Conservation (phyloP, 2,113 vertebrate genomes). For the Ctenomys sociabilis region DNA sequence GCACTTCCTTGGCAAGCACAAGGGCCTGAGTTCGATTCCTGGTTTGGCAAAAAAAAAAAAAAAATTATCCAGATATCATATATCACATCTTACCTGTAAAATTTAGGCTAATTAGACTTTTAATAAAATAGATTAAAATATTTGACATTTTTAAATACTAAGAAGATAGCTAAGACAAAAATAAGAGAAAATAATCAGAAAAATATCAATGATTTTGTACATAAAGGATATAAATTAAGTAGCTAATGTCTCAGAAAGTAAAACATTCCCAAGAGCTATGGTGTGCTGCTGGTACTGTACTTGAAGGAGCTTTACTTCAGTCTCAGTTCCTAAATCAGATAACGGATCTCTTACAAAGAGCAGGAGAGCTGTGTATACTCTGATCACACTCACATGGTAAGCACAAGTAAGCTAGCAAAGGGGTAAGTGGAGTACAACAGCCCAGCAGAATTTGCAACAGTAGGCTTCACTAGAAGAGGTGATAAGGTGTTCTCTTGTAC, state of each 20-base stretch:
- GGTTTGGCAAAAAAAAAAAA: no score
- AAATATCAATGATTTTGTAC: constrained; percentile 39
- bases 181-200: background rate
- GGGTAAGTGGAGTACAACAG: background rate
- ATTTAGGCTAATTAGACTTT: constrained; percentile 41
- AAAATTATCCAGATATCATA: background rate
- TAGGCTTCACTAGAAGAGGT: background rate
- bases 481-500: background rate
- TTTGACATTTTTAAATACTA: constrained; percentile 17
- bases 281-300: background rate
- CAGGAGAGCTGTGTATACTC: background rate
- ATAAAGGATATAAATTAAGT: constrained; percentile 46
- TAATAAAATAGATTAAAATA: constrained; percentile 28
- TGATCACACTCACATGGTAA: constrained; percentile 12
- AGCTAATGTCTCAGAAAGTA: background rate
- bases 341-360: constrained; percentile 8
- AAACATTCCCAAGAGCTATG: constrained; percentile 3
- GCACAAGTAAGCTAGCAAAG: background rate
- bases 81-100: constrained; percentile 20
- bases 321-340: background rate
- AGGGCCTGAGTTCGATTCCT: no score
- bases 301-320: constrained; percentile 9
- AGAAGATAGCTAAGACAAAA: constrained; percentile 51
- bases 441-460: background rate
- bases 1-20: no score